Conservation (phyloP, 2,113 vertebrate genomes). For the Channa argus region DNA sequence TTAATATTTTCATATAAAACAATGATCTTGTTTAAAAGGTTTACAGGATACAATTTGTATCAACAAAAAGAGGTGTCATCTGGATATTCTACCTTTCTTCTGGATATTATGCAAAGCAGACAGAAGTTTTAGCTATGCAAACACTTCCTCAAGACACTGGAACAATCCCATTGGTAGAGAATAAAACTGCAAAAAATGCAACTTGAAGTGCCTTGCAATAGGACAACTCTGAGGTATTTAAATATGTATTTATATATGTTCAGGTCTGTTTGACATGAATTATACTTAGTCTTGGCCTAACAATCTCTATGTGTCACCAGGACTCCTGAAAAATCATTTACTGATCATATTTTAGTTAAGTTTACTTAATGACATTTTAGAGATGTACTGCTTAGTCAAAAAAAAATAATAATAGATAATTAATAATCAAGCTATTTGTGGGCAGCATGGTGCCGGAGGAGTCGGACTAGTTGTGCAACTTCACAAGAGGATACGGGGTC, state of each 20-base stretch:
- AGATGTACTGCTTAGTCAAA: no score
- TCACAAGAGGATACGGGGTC: no score
- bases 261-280: background rate
- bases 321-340: no score
- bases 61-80: slow-evolving; percentile 92
- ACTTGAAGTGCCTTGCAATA: slow-evolving; percentile 24
- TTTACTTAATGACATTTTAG: no score
- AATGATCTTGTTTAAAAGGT: slow-evolving; percentile 82
- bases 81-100: no score
- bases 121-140: slow-evolving; percentile 36
- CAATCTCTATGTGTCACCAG: no score
- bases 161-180: slow-evolving; percentile 30
- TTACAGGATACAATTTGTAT: slow-evolving; percentile 99
- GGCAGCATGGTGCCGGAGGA: no score
- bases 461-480: no score
- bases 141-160: slow-evolving; percentile 23
- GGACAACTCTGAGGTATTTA: background rate
- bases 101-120: slow-evolving; percentile 20
- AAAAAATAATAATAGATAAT: no score
- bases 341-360: no score
- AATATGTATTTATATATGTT: background rate
- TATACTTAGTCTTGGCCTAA: no score
- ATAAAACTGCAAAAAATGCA: background rate
- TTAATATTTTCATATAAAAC: slow-evolving; percentile 87
- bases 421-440: no score